phyloP scores from a whole-genome alignment of 2,113 vertebrate genomes.

The Lates calcarifer region DNA sequence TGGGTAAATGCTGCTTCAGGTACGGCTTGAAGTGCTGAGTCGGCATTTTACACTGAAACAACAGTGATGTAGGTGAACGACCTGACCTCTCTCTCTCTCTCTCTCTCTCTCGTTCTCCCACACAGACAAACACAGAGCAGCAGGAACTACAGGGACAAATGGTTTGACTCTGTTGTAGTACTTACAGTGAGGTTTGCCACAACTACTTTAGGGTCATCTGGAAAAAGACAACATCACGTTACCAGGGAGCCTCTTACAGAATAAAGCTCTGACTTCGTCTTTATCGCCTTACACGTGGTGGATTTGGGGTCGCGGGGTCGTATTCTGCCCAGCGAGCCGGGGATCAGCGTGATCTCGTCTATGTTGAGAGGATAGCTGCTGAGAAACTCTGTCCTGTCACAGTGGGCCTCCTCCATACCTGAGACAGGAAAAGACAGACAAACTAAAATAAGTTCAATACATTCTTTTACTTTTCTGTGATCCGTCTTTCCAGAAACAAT shows the following conservation, averaged over 20 bases:
- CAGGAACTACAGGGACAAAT: not conserved
- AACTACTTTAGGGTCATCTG: constrained; percentile 93
- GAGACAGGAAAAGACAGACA: not conserved
- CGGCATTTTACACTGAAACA: constrained; percentile 92
- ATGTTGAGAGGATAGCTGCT: constrained; percentile 93
- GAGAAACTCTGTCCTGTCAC: constrained; percentile 95
- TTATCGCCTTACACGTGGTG: constrained; percentile 85
- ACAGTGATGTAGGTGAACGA: not conserved
- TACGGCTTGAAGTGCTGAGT: constrained; percentile 98
- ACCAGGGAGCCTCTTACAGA: not conserved
- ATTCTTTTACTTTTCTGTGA: not conserved
- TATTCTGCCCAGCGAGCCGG: constrained; percentile 93
- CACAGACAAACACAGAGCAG: constrained; percentile 3
- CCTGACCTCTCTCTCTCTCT: not conserved
- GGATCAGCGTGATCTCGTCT: constrained; percentile 91
- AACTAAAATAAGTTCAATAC: not conserved
- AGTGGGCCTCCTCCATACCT: constrained; percentile 98
- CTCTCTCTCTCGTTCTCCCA: not conserved
- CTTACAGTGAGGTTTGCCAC: constrained; percentile 97
- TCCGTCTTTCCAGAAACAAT: too few species aligned
- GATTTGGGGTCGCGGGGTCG: constrained; percentile 89
- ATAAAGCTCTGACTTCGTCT: not conserved
- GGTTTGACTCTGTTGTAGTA: constrained; percentile 33
- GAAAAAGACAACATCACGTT: constrained; percentile 40
- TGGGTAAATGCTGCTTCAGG: constrained; percentile 95